These are phyloP conservation scores for Ostrea denselamellosa DNA, from an alignment of 1,140 invertebrate species.

Conservation along the genomic window DNA sequence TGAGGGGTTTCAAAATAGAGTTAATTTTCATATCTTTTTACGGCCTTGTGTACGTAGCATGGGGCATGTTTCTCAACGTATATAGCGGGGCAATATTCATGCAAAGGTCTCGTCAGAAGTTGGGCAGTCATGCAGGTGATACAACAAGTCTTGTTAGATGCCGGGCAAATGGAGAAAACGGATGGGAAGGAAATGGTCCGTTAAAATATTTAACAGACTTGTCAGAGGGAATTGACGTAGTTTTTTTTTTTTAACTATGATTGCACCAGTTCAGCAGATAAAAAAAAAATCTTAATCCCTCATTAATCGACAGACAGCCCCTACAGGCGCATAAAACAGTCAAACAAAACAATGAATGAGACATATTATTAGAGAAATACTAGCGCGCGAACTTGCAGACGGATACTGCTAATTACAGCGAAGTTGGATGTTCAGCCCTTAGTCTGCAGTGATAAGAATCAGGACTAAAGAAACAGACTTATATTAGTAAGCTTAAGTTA, in stretches of 20 bases:
- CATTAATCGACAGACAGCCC: neutral
- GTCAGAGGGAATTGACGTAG: neutral
- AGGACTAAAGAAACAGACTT: neutral
- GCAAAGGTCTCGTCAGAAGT: neutral
- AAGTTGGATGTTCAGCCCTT: neutral
- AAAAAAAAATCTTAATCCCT: neutral
- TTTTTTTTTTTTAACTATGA: neutral
- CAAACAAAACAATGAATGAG: neutral
- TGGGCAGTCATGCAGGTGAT: constrained; percentile 28
- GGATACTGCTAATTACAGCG: neutral
- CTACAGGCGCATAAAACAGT: neutral
- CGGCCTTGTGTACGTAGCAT: neutral
- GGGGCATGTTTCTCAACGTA: neutral
- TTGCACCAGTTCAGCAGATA: neutral
- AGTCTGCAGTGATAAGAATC: neutral
- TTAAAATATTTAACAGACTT: neutral
- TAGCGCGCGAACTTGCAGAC: neutral
- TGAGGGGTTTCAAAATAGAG: constrained; percentile 1
- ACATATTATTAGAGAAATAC: neutral
- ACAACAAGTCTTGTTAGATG: neutral
- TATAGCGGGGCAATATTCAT: neutral
- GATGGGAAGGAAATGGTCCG: neutral
- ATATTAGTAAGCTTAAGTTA: constrained; percentile 10
- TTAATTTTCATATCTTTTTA: constrained; percentile 10
- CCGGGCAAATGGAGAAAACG: neutral